phyloP scores from a whole-genome alignment of 2,888 invertebrate species.

The Xiphydria camelus region DNA sequence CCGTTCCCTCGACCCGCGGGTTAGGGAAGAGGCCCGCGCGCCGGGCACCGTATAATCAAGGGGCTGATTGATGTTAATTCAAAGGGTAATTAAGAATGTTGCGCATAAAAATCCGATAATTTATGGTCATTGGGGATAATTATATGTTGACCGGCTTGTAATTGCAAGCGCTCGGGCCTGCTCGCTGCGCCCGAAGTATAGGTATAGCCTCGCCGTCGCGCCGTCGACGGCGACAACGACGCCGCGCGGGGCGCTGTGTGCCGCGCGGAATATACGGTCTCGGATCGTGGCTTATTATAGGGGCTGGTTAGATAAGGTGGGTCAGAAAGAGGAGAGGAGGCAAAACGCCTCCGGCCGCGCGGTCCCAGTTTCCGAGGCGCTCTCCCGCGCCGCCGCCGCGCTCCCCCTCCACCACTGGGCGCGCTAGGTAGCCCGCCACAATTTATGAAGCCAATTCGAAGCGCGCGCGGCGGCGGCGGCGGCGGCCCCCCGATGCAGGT shows the following conservation, averaged over 20 bases:
- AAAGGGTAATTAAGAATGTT: slow-evolving; percentile 59
- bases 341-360: slow-evolving; percentile 41
- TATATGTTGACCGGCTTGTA: slow-evolving; percentile 59
- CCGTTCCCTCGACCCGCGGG: no score
- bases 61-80: slow-evolving; percentile 59
- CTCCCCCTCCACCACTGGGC: background rate
- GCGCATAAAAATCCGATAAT: slow-evolving; percentile 58
- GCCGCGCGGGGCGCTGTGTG: no score
- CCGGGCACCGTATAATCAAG: slow-evolving; percentile 54
- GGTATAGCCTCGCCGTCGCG: no score
- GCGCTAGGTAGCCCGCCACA: slow-evolving; percentile 22
- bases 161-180: slow-evolving; percentile 48
- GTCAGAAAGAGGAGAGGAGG: no score
- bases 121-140: slow-evolving; percentile 59
- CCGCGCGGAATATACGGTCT: slow-evolving; percentile 48
- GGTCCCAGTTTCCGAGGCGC: slow-evolving; percentile 8
- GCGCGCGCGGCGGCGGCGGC: slow-evolving; percentile 14
- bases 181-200: background rate
- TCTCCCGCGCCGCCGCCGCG: slow-evolving; percentile 16
- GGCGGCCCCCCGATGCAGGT: no score
- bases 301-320: slow-evolving; percentile 39
- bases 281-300: slow-evolving; percentile 55
- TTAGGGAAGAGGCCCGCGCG: no score
- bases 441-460: slow-evolving; percentile 40
- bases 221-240: no score